Evolutionary conservation across 2,113 vertebrate species (phyloP).

Genomic region (Conger conger): DNA sequence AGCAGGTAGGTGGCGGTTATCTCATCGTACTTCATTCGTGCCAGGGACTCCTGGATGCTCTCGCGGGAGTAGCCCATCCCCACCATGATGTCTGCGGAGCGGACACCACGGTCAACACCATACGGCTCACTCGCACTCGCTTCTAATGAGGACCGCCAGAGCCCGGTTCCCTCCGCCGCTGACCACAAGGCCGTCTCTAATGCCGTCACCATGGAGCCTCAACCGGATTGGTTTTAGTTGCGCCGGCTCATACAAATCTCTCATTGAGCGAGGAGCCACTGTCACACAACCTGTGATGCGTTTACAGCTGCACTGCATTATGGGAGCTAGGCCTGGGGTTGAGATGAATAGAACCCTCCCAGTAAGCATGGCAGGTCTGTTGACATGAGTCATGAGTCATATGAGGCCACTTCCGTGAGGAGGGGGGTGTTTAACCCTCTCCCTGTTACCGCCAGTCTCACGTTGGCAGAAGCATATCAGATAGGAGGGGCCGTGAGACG

Average conservation of each 20-base stretch:
- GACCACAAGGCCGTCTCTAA: not conserved
- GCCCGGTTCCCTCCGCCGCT: not conserved
- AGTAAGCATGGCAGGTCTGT: not conserved
- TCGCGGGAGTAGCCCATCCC: slow-evolving; percentile 98
- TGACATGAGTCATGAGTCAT: not conserved
- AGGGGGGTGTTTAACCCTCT: not conserved
- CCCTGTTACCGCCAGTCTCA: not conserved
- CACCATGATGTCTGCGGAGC: slow-evolving; percentile 89
- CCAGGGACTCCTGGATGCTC: slow-evolving; percentile 95
- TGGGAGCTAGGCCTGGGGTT: not conserved
- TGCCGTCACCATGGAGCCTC: not conserved
- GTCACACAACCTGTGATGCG: not conserved
- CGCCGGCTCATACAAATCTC: not conserved
- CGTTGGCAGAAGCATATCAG: slow-evolving; percentile 22
- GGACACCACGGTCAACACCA: not conserved
- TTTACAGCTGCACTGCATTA: not conserved
- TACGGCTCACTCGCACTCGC: not conserved
- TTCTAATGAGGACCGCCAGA: not conserved
- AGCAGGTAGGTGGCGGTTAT: slow-evolving; percentile 96
- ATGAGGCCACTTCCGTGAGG: not conserved
- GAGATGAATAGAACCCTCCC: not conserved
- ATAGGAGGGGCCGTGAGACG: not conserved
- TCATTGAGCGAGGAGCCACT: not conserved
- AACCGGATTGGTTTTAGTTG: not conserved
- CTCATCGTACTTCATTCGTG: slow-evolving; percentile 99